phyloP scores from a whole-genome alignment of 2,797 vertebrate species.

The Cirrhinus mrigala region DNA sequence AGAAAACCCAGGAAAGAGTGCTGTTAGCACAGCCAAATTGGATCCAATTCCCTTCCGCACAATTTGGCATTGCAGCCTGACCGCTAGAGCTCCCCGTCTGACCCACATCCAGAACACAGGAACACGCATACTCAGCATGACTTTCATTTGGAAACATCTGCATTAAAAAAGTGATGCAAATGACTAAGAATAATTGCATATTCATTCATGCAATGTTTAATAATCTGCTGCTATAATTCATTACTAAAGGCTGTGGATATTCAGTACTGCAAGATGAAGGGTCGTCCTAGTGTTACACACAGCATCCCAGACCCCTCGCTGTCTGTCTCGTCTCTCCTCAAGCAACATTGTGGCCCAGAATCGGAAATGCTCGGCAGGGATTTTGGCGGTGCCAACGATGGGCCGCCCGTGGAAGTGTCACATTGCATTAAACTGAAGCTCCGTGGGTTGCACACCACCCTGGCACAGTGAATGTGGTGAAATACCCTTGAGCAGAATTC shows the following conservation, averaged over 20 bases:
- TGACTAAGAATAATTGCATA: neutral
- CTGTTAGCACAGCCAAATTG: conserved; percentile 37
- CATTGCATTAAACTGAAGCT: conserved; percentile 42
- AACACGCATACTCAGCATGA: neutral
- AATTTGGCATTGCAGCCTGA: conserved; percentile 55
- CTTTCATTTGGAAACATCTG: neutral
- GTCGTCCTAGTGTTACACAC: neutral
- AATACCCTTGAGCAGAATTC: neutral
- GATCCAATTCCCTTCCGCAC: conserved; percentile 53
- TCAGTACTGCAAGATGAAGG: neutral
- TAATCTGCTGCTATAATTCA: neutral
- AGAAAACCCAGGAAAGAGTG: conserved; percentile 16
- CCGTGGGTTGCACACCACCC: conserved; percentile 22
- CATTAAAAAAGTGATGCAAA: neutral
- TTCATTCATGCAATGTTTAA: neutral
- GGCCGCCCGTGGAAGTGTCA: conserved; percentile 44
- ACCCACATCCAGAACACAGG: conserved; percentile 58
- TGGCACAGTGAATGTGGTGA: neutral
- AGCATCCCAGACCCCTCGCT: neutral
- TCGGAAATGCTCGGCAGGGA: conserved; percentile 15
- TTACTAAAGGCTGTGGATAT: neutral
- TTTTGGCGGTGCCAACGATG: conserved; percentile 33
- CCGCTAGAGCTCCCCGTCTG: conserved; percentile 36
- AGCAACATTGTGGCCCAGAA: conserved; percentile 42
- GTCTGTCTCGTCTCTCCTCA: conserved; percentile 40